Conservation (phyloP, 2,797 vertebrate genomes). For the Babyrousa celebensis region DNA sequence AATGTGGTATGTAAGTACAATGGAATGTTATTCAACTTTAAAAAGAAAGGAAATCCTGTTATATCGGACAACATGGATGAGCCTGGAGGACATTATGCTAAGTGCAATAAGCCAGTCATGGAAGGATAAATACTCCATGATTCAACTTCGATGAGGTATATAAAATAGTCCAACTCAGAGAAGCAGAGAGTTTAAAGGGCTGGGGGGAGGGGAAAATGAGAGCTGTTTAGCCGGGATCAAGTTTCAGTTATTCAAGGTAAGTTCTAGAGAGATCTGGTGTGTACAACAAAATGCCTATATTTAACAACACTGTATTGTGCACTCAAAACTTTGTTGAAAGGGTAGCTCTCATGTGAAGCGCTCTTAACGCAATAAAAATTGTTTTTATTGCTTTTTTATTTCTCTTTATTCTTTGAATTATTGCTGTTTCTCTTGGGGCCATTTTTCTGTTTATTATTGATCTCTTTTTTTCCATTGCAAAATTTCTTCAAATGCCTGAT, state of each 20-base stretch:
- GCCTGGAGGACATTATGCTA: neutral
- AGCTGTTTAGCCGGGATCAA: neutral
- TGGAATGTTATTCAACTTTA: neutral
- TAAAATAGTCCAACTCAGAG: neutral
- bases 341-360: neutral
- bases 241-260: neutral
- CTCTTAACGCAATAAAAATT: conserved; percentile 13
- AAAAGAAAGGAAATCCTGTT: neutral
- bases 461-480: conserved; percentile 14
- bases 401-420: conserved; percentile 14
- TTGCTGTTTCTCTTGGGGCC: conserved; percentile 21
- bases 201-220: neutral
- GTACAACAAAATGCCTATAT: neutral
- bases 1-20: neutral
- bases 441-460: conserved; percentile 51
- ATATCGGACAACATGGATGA: neutral
- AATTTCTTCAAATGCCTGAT: conserved; percentile 13
- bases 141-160: neutral
- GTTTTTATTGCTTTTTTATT: conserved; percentile 36
- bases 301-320: neutral
- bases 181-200: neutral
- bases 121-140: neutral
- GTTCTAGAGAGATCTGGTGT: neutral
- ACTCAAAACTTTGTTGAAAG: neutral
- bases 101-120: neutral